phyloP scores from a whole-genome alignment of 2,888 invertebrate species.

The Mesoligia furuncula region DNA sequence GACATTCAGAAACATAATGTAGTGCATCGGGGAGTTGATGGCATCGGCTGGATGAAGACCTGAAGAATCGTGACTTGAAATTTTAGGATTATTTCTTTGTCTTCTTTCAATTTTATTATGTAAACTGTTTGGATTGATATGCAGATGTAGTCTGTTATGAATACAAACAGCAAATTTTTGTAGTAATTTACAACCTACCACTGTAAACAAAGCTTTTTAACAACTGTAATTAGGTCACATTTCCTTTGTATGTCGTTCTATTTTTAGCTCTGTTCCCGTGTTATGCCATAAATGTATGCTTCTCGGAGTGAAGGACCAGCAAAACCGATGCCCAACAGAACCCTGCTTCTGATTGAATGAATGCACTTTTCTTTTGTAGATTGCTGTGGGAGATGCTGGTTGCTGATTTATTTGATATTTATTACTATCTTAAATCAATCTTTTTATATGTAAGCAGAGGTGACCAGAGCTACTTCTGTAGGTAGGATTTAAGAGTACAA shows the following conservation, averaged over 20 bases:
- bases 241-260: constrained; percentile 43
- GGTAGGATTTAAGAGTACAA: background rate
- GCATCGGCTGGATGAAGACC: constrained; percentile 34
- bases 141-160: background rate
- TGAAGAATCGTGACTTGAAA: constrained; percentile 8
- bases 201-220: constrained; percentile 30
- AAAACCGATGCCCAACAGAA: background rate
- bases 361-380: constrained; percentile 49
- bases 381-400: background rate
- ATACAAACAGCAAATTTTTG: constrained; percentile 20
- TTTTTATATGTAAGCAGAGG: background rate
- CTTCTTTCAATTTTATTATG: background rate
- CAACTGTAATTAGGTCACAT: constrained; percentile 41
- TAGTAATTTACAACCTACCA: background rate
- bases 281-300: constrained; percentile 19
- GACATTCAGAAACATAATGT: constrained; percentile 76
- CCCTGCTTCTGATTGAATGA: background rate
- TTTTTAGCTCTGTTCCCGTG: constrained; percentile 46
- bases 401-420: background rate
- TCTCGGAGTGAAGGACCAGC: constrained; percentile 7
- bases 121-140: constrained; percentile 3
- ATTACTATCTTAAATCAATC: background rate
- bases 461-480: background rate
- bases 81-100: constrained; percentile 9
- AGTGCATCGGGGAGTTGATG: constrained; percentile 26